Evolutionary conservation across 2,888 invertebrate species (phyloP).

Genomic region (Melinopterus prodromus): DNA sequence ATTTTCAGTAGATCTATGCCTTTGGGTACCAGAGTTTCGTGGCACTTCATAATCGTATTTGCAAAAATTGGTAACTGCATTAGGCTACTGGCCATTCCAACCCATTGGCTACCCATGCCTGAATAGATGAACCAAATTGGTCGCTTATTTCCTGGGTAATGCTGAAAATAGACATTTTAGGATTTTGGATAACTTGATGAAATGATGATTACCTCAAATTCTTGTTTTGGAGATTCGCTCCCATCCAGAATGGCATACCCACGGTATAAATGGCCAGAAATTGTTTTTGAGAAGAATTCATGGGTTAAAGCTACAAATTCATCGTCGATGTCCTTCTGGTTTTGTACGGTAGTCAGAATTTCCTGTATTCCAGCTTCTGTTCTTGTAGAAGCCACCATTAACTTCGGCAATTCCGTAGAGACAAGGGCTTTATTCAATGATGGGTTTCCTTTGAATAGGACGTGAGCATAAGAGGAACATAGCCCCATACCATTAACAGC

Average conservation of each 20-base stretch:
- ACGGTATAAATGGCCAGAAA: constrained; percentile 68
- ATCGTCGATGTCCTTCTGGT: constrained; percentile 54
- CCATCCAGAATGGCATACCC: constrained; percentile 66
- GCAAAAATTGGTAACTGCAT: constrained; percentile 74
- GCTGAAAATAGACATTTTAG: constrained; percentile 46
- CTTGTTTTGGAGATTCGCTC: constrained; percentile 51
- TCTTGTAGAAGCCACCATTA: constrained; percentile 83
- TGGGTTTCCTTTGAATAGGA: constrained; percentile 82
- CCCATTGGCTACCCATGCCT: constrained; percentile 82
- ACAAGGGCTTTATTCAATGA: constrained; percentile 67
- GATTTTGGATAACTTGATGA: neutral
- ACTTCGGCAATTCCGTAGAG: constrained; percentile 67
- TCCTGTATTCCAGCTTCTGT: constrained; percentile 79
- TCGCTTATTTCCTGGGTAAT: constrained; percentile 56
- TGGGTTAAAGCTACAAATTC: constrained; percentile 64
- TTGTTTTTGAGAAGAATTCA: constrained; percentile 61
- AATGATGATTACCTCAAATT: constrained; percentile 51
- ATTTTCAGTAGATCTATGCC: constrained; percentile 71
- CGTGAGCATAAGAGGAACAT: constrained; percentile 93
- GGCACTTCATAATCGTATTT: constrained; percentile 68
- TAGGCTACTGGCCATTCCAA: constrained; percentile 72
- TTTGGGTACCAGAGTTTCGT: constrained; percentile 65
- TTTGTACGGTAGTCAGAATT: constrained; percentile 64
- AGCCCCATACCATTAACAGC: constrained; percentile 98
- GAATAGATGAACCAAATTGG: constrained; percentile 76